Conservation (phyloP, 2,888 invertebrate genomes). For the Helleia helle region DNA sequence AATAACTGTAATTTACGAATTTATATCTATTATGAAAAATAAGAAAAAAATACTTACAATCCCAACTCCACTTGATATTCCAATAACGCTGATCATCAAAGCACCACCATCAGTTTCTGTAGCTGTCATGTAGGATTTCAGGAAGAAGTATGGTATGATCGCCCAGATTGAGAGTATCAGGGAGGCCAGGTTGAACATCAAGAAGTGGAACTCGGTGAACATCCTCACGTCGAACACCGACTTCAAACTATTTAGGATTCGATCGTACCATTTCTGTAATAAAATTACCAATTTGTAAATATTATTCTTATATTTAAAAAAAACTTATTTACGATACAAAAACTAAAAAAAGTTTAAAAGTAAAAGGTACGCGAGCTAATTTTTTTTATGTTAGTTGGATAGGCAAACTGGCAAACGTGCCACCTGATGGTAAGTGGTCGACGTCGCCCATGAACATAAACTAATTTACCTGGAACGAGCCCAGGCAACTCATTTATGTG, state of each 20-base stretch:
- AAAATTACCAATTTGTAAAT: background rate
- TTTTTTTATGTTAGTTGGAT: no score
- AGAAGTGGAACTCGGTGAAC: slow-evolving; percentile 85
- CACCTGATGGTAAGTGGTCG: no score
- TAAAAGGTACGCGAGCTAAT: no score
- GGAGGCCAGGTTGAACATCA: slow-evolving; percentile 88
- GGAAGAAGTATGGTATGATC: slow-evolving; percentile 94
- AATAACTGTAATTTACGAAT: no score
- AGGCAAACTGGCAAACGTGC: no score
- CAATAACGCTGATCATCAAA: slow-evolving; percentile 87
- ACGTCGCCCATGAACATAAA: no score
- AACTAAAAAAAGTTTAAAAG: no score
- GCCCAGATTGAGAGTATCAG: slow-evolving; percentile 93
- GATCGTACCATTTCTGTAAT: slow-evolving; percentile 82
- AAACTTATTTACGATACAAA: no score
- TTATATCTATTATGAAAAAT: no score
- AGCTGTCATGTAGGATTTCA: slow-evolving; percentile 75
- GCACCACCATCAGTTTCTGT: slow-evolving; percentile 81
- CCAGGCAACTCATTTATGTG: no score
- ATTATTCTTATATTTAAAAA: background rate
- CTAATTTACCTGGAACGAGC: no score
- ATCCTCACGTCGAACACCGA: slow-evolving; percentile 86
- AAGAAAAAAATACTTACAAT: slow-evolving; percentile 74
- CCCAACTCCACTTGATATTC: slow-evolving; percentile 90
- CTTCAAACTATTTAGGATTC: slow-evolving; percentile 76